Conservation (phyloP, 2,113 vertebrate species). For the Crotalus horridus region DNA sequence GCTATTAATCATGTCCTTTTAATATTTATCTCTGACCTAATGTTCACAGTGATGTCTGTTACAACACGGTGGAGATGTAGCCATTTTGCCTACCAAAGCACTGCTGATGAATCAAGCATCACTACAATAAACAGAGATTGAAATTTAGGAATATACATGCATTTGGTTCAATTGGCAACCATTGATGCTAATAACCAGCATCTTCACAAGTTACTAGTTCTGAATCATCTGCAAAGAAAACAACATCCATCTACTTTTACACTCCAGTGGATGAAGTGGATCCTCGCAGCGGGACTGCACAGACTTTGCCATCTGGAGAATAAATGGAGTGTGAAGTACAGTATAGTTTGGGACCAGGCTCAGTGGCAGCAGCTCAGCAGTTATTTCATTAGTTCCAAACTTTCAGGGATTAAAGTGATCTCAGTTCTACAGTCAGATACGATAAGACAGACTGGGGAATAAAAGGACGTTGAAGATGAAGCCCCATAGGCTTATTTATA, state of each 20-base stretch:
- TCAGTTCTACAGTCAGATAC: slow-evolving; percentile 81
- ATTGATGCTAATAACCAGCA: slow-evolving; percentile 76
- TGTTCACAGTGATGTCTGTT: slow-evolving; percentile 56
- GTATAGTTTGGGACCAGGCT: slow-evolving; percentile 98
- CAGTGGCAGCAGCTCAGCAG: slow-evolving; percentile 95
- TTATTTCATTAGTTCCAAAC: slow-evolving; percentile 99
- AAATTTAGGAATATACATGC: slow-evolving; percentile 66
- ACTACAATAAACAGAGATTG: slow-evolving; percentile 40
- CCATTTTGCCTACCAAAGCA: slow-evolving; percentile 50
- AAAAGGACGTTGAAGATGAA: slow-evolving; percentile 57
- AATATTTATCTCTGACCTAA: slow-evolving; percentile 55
- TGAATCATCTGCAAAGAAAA: slow-evolving; percentile 82
- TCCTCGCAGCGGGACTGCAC: slow-evolving; percentile 83
- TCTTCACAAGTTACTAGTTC: slow-evolving; percentile 69
- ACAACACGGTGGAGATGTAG: slow-evolving; percentile 62
- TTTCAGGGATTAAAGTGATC: slow-evolving; percentile 91
- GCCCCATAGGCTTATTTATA: slow-evolving; percentile 67
- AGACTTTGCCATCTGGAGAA: slow-evolving; percentile 98
- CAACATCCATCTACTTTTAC: slow-evolving; percentile 90
- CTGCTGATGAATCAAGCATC: slow-evolving; percentile 48
- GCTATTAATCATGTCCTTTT: slow-evolving; percentile 57
- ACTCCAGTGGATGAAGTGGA: slow-evolving; percentile 90
- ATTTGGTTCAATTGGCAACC: slow-evolving; percentile 63
- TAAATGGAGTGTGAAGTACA: slow-evolving; percentile 99
- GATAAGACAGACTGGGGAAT: slow-evolving; percentile 75